Conservation (phyloP, 2,113 vertebrate species). For the Otis tarda region DNA sequence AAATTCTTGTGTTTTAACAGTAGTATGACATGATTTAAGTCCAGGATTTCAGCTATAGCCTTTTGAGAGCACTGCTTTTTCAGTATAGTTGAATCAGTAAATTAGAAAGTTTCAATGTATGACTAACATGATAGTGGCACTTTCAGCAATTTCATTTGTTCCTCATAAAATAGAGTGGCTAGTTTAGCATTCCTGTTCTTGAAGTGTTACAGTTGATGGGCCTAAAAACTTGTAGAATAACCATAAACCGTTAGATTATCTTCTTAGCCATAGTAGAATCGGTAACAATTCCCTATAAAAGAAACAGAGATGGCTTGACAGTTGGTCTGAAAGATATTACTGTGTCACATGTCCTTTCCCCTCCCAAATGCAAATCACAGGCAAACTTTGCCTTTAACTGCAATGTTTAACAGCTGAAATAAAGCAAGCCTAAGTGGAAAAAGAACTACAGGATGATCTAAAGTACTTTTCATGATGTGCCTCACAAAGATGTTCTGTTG, state of each 20-base stretch:
- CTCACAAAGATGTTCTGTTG: background rate
- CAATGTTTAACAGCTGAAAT: background rate
- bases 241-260: background rate
- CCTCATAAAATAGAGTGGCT: background rate
- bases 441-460: background rate
- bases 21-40: background rate
- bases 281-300: background rate
- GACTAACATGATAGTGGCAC: background rate
- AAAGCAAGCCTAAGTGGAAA: background rate
- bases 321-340: background rate
- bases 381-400: background rate
- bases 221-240: background rate
- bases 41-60: background rate
- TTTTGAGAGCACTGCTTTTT: background rate
- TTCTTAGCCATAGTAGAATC: background rate
- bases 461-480: background rate
- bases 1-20: background rate
- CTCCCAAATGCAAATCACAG: background rate
- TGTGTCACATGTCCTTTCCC: background rate
- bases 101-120: background rate
- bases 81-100: background rate
- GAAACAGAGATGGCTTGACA: background rate
- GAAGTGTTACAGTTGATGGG: background rate
- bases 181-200: background rate
- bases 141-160: background rate